Evolutionary conservation across 2,113 vertebrate species (phyloP), one percentile per base, ranked within the genome.

Genomic region (Chaetodon trifascialis): DNA sequence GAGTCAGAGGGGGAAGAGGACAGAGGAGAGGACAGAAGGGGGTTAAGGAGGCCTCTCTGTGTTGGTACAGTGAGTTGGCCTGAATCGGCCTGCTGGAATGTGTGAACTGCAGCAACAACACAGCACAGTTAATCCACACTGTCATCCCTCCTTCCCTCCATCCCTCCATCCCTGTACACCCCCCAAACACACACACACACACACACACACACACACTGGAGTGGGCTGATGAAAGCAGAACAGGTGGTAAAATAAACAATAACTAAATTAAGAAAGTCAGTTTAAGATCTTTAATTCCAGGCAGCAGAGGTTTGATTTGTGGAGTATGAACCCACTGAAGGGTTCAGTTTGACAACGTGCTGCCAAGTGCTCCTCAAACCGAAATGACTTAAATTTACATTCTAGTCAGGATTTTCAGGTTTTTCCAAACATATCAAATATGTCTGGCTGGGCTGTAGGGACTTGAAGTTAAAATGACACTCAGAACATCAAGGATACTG

Each of bases 61-160:
- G 82, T 85, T 88, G 80, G 85, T 75, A 62, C 83, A 89, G 83
- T 79, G 60, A 51, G 85, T 73, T 82, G 86, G 69, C 85, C 56
- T 60, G 47, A 23, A 55, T 76, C 8, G 76, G 86, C 80, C 73
- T 5, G 71, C 79, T 89, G 94, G 93, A 95, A 95, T 95, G 95
- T 93, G 91, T 93, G 91, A 94, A 93, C 89, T 88, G 90, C 89
- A 92, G 91, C 89, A 93, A 94, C 91, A 92, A 90, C 88, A 79
- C 83, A 84, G 94, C 71, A 92, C 92, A 94, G 93, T 93, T 94
- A 94, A 95, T 94, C 95, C 92, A 86, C 68, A 76, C 85, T 66
- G 79, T 79, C 84, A 65, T 68, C 63, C 80, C 52, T 78, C 74
- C 86, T 68, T 83, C 79, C 42, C 59, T 70, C 76, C 84, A 62